Percentiles rank a stretch among this genome's conserved stretches.
Evolutionary conservation across 1,140 invertebrate species (phyloP).

Genomic region (Papilio polyxenes): DNA sequence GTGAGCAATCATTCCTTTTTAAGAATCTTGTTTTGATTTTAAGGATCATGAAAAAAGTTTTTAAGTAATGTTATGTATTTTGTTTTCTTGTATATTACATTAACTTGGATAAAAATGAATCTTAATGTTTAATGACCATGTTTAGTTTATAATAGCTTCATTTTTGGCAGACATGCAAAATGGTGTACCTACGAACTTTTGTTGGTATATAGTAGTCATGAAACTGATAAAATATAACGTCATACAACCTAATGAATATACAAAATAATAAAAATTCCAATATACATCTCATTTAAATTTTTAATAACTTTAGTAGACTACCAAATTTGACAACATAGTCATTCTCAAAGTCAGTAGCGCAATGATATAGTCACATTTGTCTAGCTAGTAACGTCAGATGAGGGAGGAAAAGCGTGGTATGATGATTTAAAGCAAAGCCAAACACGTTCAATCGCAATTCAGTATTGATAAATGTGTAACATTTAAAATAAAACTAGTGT

Average conservation of each 20-base stretch:
- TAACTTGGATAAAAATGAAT: not conserved
- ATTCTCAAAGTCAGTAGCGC: not conserved
- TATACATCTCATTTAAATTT: too few relatives aligned
- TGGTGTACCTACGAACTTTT: too few relatives aligned
- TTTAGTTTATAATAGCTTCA: not conserved
- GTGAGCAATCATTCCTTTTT: constrained; percentile 20
- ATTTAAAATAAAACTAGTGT: constrained; percentile 31
- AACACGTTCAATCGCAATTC: not conserved
- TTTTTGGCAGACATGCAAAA: not conserved
- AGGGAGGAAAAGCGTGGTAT: not conserved
- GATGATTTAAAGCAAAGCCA: not conserved
- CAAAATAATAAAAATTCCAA: not conserved
- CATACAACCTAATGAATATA: not conserved
- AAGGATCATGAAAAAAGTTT: constrained; percentile 4
- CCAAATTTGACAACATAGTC: not conserved
- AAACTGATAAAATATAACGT: not conserved
- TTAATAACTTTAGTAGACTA: too few relatives aligned
- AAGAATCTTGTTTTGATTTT: constrained; percentile 5
- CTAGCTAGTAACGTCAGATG: not conserved
- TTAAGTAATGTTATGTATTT: not conserved
- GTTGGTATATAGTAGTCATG: too few relatives aligned
- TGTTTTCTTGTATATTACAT: not conserved
- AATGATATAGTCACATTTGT: not conserved
- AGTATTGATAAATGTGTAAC: constrained; percentile 9
- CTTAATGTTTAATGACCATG: not conserved